These are phyloP conservation scores for Esox masquinongy DNA, from an alignment of 2,797 vertebrate species.

Conservation along the genomic window DNA sequence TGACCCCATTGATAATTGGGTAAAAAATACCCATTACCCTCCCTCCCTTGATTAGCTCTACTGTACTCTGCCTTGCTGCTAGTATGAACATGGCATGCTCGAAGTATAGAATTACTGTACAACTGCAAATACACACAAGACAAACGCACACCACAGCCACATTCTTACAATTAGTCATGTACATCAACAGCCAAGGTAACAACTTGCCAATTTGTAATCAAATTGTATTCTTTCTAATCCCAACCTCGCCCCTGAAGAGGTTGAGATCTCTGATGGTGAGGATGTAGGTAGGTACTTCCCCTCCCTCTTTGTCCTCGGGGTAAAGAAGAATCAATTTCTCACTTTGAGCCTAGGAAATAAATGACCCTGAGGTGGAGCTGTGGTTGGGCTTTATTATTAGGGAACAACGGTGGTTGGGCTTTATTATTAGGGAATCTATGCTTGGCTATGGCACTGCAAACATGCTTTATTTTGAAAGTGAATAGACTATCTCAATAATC, in stretches of 20 bases:
- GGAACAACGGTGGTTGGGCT: no score
- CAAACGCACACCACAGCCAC: not conserved
- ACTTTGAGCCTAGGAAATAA: slow-evolving; percentile 57
- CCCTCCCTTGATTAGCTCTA: not conserved
- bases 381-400: no score
- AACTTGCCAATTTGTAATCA: slow-evolving; percentile 33
- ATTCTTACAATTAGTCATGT: not conserved
- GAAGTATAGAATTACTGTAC: not conserved
- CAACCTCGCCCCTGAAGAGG: not conserved
- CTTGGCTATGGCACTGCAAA: no score
- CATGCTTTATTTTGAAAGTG: no score
- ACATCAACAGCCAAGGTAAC: slow-evolving; percentile 4
- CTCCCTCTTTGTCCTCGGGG: slow-evolving; percentile 33
- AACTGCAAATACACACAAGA: not conserved
- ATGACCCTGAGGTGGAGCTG: slow-evolving; percentile 53
- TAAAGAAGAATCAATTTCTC: slow-evolving; percentile 56
- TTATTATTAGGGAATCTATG: no score
- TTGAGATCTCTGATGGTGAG: not conserved
- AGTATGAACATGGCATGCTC: no score
- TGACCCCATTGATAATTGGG: not conserved
- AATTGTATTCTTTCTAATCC: slow-evolving; percentile 40
- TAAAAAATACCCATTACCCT: not conserved
- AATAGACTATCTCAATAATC: no score
- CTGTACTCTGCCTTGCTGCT: no score
- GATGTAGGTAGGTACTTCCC: slow-evolving; percentile 4